These are phyloP conservation scores for Drosophila hamatofila DNA, from an alignment of 2,888 invertebrate genomes.

Conservation along the genomic window DNA sequence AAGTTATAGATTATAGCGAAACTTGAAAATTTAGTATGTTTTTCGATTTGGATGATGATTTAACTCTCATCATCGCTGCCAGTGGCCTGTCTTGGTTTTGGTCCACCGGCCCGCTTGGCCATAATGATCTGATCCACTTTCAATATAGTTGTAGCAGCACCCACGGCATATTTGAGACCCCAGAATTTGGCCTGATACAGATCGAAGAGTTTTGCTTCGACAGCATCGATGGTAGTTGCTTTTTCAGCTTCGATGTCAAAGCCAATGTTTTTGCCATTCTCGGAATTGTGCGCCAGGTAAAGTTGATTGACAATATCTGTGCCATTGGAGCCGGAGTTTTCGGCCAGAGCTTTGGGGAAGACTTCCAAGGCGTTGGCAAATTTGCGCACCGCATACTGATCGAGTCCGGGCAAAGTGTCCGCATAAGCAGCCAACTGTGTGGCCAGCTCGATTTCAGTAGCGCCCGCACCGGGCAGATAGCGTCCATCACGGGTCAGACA, in stretches of 20 bases:
- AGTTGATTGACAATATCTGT: slow-evolving; percentile 95
- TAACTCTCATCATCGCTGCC: slow-evolving; percentile 91
- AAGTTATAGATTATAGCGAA: slow-evolving; percentile 35
- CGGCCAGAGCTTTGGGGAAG: slow-evolving; percentile 96
- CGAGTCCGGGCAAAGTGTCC: slow-evolving; percentile 96
- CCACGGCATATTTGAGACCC: slow-evolving; percentile 97
- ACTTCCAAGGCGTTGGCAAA: slow-evolving; percentile 95
- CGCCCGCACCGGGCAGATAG: slow-evolving; percentile 96
- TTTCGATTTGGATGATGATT: slow-evolving; percentile 27
- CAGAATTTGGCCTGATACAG: slow-evolving; percentile 94
- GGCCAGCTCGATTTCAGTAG: slow-evolving; percentile 97
- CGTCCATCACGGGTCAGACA: slow-evolving; percentile 91
- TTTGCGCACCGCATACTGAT: slow-evolving; percentile 98
- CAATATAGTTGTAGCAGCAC: slow-evolving; percentile 96
- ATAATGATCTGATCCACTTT: slow-evolving; percentile 99
- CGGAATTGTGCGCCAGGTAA: slow-evolving; percentile 95
- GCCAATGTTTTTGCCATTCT: slow-evolving; percentile 91
- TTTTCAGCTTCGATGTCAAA: slow-evolving; percentile 94
- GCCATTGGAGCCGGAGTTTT: slow-evolving; percentile 96
- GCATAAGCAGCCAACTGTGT: slow-evolving; percentile 94
- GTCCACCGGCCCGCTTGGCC: slow-evolving; percentile 98
- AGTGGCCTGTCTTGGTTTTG: slow-evolving; percentile 90
- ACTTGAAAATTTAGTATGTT: slow-evolving; percentile 4
- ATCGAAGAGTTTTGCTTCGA: slow-evolving; percentile 92
- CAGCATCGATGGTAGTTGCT: slow-evolving; percentile 90